phyloP scores from a whole-genome alignment of 2,888 invertebrate species.

The Erannis defoliaria region DNA sequence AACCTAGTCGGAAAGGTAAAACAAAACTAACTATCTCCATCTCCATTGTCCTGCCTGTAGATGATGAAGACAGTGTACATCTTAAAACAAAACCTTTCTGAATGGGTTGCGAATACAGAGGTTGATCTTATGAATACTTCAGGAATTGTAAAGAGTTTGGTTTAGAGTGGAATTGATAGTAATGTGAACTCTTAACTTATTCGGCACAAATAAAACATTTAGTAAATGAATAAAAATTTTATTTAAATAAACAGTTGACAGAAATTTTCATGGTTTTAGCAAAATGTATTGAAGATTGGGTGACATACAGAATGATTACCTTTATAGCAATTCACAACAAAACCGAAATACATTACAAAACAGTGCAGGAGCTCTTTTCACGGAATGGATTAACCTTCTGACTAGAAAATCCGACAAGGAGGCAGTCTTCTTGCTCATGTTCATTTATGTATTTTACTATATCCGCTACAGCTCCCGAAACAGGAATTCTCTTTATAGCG shows the following conservation, averaged over 20 bases:
- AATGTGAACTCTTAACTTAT: conserved; percentile 50
- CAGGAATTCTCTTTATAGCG: conserved; percentile 93
- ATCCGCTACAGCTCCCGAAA: conserved; percentile 96
- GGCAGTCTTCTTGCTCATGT: conserved; percentile 97
- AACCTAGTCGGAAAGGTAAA: not conserved
- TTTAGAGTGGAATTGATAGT: conserved; percentile 52
- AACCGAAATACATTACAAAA: conserved; percentile 87
- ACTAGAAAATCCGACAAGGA: conserved; percentile 96
- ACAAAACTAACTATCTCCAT: no score
- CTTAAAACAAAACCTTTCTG: no score
- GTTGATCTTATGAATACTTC: conserved; percentile 46
- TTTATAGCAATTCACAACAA: conserved; percentile 15
- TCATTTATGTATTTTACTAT: conserved; percentile 96
- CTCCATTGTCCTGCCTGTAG: no score
- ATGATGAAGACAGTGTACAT: no score
- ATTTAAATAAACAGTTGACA: conserved; percentile 29
- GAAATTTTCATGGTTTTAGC: conserved; percentile 16
- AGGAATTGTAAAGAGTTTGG: conserved; percentile 65
- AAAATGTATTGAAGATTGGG: conserved; percentile 21
- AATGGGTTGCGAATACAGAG: conserved; percentile 33
- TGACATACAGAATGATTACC: conserved; percentile 26
- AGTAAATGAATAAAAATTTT: conserved; percentile 41
- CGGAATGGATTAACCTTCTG: conserved; percentile 98
- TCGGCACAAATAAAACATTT: conserved; percentile 71
- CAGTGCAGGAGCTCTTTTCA: conserved; percentile 95